Evolutionary conservation across 2,113 vertebrate species (phyloP), one percentile per base, ranked within the genome.

Genomic region (Muntiacus muntjak): DNA sequence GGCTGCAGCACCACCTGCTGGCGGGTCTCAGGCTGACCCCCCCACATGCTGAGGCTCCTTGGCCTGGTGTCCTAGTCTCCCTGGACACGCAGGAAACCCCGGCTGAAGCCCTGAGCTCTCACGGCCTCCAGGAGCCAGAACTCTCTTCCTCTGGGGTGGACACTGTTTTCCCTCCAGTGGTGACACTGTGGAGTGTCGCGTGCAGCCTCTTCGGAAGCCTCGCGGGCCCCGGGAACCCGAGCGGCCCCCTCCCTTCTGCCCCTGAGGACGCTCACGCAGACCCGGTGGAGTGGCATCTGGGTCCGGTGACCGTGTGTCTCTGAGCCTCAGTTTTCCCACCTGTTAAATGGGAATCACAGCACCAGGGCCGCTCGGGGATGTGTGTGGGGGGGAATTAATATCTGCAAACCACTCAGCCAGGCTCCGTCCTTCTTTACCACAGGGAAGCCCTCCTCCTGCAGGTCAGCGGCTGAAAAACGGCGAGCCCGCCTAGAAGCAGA

Each of bases 71-170:
- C 2, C 30, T 30, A 17, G 5, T 6, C 36, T 40, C 28, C 30
- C 57, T 2, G 21, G 12, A 19, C 30, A 4, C 33, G 15, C 12
- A 1, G 67, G 13, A n/a, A 25, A 13, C 7, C 17, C 71, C 8
- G 0, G 1, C 78, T 3, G 11, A 14, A 6, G 16, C 26, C 58
- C 25, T 0, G 23, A 6, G 19, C 8, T 7, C 25, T 23, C 94
- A 28, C 14, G 54, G 95, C 89, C 93, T 96, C 85, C 47, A 90
- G 98, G 94, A 97, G 55, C 36, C 71, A 19, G 97, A 97, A 89
- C 94, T 81, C 71, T 97, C 81, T 97, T 97, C 91, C 45, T 97
- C 85, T 54, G 67, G 78, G 98, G 96, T 57, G 25, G 86, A 87
- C 4, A 0, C 52, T 94, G 84, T 96, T 98, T 97, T 82, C 93